These are phyloP conservation scores for Iphiclides podalirius DNA, from an alignment of 2,888 invertebrate species.

Conservation along the genomic window DNA sequence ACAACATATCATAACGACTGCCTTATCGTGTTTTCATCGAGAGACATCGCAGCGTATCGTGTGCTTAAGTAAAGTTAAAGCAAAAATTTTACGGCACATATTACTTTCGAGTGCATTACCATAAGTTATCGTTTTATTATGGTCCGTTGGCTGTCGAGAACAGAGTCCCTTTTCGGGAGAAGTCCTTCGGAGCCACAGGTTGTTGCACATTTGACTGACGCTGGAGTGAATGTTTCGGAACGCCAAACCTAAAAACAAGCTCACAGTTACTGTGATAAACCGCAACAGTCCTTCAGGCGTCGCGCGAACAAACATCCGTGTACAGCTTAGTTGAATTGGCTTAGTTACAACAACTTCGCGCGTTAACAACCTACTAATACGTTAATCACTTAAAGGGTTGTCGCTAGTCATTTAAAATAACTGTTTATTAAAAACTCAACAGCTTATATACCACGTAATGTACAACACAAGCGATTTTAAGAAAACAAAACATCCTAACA, in stretches of 20 bases:
- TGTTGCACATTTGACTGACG: conserved; percentile 1
- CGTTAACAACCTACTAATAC: too few relatives aligned
- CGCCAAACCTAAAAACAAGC: neutral
- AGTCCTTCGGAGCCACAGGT: conserved; percentile 9
- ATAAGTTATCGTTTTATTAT: neutral
- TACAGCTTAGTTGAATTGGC: too few relatives aligned
- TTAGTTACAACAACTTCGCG: too few relatives aligned
- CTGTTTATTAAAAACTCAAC: too few relatives aligned
- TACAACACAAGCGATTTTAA: too few relatives aligned
- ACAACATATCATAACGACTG: conserved; percentile 61
- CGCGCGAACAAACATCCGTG: neutral
- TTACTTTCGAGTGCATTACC: conserved; percentile 2
- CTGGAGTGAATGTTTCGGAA: neutral
- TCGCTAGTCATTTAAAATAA: too few relatives aligned
- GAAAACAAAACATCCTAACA: too few relatives aligned
- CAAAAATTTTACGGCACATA: conserved; percentile 7
- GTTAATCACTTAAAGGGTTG: too few relatives aligned
- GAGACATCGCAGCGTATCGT: conserved; percentile 33
- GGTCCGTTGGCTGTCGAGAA: neutral
- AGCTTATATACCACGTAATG: too few relatives aligned
- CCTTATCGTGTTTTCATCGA: conserved; percentile 60
- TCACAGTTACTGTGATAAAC: neutral
- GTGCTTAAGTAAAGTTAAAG: conserved; percentile 12
- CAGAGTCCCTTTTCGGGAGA: neutral
- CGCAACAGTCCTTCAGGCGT: neutral